phyloP scores from a whole-genome alignment of 2,797 vertebrate species.

The Acrocephalus scirpaceus region DNA sequence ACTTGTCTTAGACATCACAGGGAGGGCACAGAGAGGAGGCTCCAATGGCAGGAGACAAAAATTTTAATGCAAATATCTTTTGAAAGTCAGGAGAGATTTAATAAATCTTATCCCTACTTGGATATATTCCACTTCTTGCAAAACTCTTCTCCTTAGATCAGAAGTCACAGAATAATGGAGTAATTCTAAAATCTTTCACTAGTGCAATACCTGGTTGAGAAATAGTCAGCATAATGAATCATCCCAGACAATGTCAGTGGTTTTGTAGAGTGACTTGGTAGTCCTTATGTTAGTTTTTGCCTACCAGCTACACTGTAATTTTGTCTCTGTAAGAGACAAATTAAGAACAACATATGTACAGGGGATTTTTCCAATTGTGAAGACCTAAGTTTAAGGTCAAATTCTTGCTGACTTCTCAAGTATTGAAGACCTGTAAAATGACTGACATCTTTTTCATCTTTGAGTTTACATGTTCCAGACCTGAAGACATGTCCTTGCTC shows the following conservation, averaged over 20 bases:
- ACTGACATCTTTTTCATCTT: background rate
- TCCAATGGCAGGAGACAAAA: background rate
- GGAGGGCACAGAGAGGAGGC: background rate
- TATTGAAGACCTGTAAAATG: background rate
- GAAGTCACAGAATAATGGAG: background rate
- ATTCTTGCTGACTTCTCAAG: background rate
- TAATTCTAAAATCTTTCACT: background rate
- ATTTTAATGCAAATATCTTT: background rate
- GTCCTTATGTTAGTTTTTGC: background rate
- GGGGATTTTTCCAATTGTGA: background rate
- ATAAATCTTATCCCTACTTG: background rate
- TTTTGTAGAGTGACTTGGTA: background rate
- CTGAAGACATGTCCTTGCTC: background rate
- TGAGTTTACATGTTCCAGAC: background rate
- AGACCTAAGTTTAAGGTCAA: background rate
- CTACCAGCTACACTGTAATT: background rate
- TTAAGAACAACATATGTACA: background rate
- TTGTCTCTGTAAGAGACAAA: background rate
- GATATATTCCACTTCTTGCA: background rate
- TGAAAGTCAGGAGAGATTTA: background rate
- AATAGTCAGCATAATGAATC: conserved; percentile 19
- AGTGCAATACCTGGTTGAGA: conserved; percentile 20
- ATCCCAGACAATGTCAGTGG: background rate
- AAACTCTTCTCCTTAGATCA: background rate
- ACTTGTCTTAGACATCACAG: background rate